Evolutionary conservation across 2,888 invertebrate species (phyloP).

Genomic region (Falcaria lacertinaria): DNA sequence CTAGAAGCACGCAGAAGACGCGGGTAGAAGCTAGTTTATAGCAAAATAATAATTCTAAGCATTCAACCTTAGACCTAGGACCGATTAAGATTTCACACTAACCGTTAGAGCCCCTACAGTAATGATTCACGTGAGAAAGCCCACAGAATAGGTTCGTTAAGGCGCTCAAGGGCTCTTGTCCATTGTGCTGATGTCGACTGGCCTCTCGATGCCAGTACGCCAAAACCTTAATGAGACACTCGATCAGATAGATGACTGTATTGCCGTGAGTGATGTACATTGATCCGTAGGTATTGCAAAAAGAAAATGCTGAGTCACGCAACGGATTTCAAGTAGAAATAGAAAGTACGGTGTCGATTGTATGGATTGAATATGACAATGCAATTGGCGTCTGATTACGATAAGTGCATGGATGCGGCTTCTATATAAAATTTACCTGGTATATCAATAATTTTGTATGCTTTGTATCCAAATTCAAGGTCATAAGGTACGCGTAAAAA

Average conservation of each 20-base stretch:
- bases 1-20: too few species aligned
- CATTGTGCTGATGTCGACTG: slow-evolving; percentile 64
- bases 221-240: slow-evolving; percentile 54
- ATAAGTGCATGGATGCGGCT: neutral
- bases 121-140: slow-evolving; percentile 72
- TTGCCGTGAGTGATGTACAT: slow-evolving; percentile 20
- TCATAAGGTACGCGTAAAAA: too few species aligned
- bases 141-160: slow-evolving; percentile 76
- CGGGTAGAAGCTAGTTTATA: too few species aligned
- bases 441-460: too few species aligned
- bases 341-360: neutral
- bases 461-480: too few species aligned
- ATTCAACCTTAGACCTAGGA: slow-evolving; percentile 17
- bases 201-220: slow-evolving; percentile 46
- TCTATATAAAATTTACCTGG: too few species aligned
- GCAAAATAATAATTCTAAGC: slow-evolving; percentile 10
- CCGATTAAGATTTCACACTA: slow-evolving; percentile 7
- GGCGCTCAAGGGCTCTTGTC: slow-evolving; percentile 61
- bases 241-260: slow-evolving; percentile 11
- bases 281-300: slow-evolving; percentile 29
- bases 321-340: slow-evolving; percentile 17
- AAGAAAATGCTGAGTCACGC: slow-evolving; percentile 16
- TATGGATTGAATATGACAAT: neutral
- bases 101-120: slow-evolving; percentile 16
- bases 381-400: neutral